Evolutionary conservation across 2,113 vertebrate species (phyloP), one percentile per base, ranked within the genome.

Genomic region (Chaenocephalus aceratus): DNA sequence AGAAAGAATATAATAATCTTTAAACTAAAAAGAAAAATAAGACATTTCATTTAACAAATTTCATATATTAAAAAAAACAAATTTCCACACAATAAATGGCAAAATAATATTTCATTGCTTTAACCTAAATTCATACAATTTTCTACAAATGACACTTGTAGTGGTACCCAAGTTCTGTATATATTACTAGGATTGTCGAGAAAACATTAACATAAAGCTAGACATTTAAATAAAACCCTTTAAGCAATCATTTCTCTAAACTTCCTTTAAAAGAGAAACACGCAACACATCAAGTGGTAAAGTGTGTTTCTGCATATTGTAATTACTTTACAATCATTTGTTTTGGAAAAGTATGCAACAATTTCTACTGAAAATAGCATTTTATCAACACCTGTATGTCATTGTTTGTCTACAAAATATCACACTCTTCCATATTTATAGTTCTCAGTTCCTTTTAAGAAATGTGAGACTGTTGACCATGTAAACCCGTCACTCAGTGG

Each of bases 231-330:
- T 75, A 80, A 80, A 41, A 85, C 12, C 16, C 13, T 83, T 83
- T 64, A 79, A 79, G 81, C 51, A 88, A 84, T 56, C 2, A 46
- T 8, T 63, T 77, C 30, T 36, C 59, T 87, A 73, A 89, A 88
- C 88, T 70, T 1, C 18, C 36, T 90, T 89, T 82, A 82, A 92
- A 30, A 90, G 70, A 87, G 68, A 84, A 82, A 87, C 76, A 90
- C 77, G 74, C 61, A 90, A 86, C 80, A 87, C 78, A 80, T 71
- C 10, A 87, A 83, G 73, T 72, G 69, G 58, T 71, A 77, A 85
- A 64, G 58, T 82, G 34, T 78, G 86, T 41, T 78, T 87, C 66
- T 75, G 75, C 73, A 83, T 75, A 83, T 49, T 89, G 74, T 83
- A 70, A 79, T 85, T 30, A 84, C 80, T 89, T 89, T 44, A 78